These are phyloP conservation scores for Bombylius discolor DNA, from an alignment of 2,888 invertebrate genomes.

Conservation along the genomic window DNA sequence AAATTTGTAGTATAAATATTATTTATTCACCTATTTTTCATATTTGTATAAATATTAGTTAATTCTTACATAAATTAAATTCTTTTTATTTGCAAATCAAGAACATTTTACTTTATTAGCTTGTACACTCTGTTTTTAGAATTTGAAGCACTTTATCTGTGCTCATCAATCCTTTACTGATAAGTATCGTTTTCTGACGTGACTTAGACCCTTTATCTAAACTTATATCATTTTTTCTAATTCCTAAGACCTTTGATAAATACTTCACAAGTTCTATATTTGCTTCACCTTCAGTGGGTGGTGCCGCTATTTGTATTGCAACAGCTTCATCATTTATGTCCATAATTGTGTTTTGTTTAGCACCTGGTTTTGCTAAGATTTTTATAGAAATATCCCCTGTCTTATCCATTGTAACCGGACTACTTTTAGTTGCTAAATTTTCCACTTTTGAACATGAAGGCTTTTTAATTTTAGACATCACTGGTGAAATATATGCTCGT, in stretches of 20 bases:
- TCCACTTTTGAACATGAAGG: not conserved
- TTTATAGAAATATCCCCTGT: slow-evolving; percentile 48
- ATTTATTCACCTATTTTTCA: no score
- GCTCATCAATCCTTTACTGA: slow-evolving; percentile 37
- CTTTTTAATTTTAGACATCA: slow-evolving; percentile 3
- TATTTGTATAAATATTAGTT: no score
- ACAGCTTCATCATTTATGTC: slow-evolving; percentile 50
- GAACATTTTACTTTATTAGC: slow-evolving; percentile 3
- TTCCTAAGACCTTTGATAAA: slow-evolving; percentile 50
- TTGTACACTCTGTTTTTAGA: slow-evolving; percentile 30
- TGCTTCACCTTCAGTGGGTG: slow-evolving; percentile 71
- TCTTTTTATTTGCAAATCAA: not conserved
- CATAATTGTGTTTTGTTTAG: slow-evolving; percentile 55
- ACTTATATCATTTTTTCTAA: slow-evolving; percentile 56
- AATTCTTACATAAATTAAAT: not conserved
- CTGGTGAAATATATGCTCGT: not conserved
- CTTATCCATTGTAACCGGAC: slow-evolving; percentile 40
- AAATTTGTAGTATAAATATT: no score
- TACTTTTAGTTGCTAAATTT: slow-evolving; percentile 2
- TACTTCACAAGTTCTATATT: slow-evolving; percentile 63
- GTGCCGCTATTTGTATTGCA: slow-evolving; percentile 64
- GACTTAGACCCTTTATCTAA: slow-evolving; percentile 50
- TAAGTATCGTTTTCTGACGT: slow-evolving; percentile 42
- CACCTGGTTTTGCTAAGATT: slow-evolving; percentile 61
- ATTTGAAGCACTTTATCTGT: slow-evolving; percentile 37